phyloP scores from a whole-genome alignment of 2,888 invertebrate genomes.

The Nomada fabriciana region DNA sequence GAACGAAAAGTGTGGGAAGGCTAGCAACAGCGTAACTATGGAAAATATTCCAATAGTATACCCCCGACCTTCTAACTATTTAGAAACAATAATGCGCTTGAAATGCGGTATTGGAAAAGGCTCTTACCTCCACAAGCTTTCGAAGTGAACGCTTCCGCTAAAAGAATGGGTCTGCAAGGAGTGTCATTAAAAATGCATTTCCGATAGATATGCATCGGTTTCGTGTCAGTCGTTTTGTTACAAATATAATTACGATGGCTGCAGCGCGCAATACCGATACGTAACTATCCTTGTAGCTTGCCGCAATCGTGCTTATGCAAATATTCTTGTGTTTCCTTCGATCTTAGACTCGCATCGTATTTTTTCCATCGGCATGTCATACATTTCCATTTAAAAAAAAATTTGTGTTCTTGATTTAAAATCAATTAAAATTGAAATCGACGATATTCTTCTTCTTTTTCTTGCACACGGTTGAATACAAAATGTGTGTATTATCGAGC shows the following conservation, averaged over 20 bases:
- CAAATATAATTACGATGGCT: constrained; percentile 49
- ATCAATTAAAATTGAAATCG: no score
- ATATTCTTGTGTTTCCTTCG: constrained; percentile 45
- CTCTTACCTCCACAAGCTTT: neutral
- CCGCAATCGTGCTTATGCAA: constrained; percentile 62
- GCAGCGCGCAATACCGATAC: constrained; percentile 50
- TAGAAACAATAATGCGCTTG: no score
- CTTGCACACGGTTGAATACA: no score
- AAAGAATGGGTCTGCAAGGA: constrained; percentile 8
- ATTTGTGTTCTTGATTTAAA: no score
- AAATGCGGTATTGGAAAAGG: neutral
- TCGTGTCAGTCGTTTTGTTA: constrained; percentile 34
- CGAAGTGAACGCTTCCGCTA: constrained; percentile 12
- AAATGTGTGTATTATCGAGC: neutral
- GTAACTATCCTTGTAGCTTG: constrained; percentile 57
- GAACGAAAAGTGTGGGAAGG: no score
- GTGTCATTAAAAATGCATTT: constrained; percentile 30
- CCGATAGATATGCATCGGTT: constrained; percentile 23
- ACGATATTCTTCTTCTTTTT: neutral
- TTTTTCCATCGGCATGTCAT: constrained; percentile 16
- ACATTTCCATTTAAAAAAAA: neutral
- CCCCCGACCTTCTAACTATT: no score
- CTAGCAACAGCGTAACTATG: no score
- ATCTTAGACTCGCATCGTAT: constrained; percentile 26
- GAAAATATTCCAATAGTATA: no score